Evolutionary conservation across 2,888 invertebrate genomes (phyloP), one percentile per base, ranked within the genome.

Genomic region (Stegana nigrithorax): DNA sequence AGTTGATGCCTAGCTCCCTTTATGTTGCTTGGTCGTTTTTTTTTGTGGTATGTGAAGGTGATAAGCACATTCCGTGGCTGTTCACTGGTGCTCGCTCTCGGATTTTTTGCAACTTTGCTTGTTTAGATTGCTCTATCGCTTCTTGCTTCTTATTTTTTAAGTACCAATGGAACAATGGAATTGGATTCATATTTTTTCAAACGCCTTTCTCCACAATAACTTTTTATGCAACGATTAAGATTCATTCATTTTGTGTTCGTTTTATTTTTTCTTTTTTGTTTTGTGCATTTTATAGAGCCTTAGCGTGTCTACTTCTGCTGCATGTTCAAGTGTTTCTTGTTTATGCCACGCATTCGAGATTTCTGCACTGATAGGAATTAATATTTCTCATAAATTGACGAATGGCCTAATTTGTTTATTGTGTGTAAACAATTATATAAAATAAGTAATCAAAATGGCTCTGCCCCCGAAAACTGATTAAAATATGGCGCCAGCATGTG

Each of bases 351-450:
- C 32, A 4, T 5, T 17, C 8, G 14, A n/a, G 42, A 39, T 57
- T 39, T 5, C 19, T 5, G 19, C 26, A 7, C 23, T 56, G 47
- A 47, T 47, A 23, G 47, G 8, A n/a, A 44, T 44, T 44, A 44
- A 14, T n/a, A n/a, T n/a, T n/a, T n/a, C n/a, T n/a, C n/a, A n/a
- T n/a, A n/a, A n/a, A n/a, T n/a, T n/a, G n/a, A n/a, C n/a, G n/a
- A n/a, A n/a, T n/a, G n/a, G n/a, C n/a, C n/a, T n/a, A n/a, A 71
- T 76, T 80, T 76, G 76, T 76, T 76, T 80, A 80, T 65, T 59
- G 60, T 51, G 44, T 50, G 62, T 76, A 78, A 76, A 76, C 76
- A 75, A 66, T 71, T 73, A 71, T 59, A 21, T 21, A 59, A 21
- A 59, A 65, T 66, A 65, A 65, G 65, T 65, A 71, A 71, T 23